A percentile compares a stretch with the other conserved stretches of the same genome.
Conservation (phyloP, 2,797 vertebrate species). For the Protosalanx chinensis region DNA sequence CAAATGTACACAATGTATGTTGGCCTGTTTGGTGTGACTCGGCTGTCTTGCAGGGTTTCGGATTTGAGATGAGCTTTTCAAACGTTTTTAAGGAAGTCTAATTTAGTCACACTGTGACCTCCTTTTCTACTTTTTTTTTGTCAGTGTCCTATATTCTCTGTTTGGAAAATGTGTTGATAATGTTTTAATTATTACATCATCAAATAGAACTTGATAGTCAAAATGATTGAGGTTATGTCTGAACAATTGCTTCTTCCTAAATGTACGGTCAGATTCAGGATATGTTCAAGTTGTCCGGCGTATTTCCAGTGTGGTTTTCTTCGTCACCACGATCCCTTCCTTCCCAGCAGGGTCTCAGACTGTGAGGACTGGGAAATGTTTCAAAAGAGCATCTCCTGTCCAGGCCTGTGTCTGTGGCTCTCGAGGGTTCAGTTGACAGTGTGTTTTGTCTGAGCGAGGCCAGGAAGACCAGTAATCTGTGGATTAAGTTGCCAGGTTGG, state of each 20-base stretch:
- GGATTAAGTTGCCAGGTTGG: constrained; percentile 44
- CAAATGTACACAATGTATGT: too few species aligned
- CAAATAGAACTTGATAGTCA: too few species aligned
- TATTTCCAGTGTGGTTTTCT: too few species aligned
- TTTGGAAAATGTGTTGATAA: not conserved
- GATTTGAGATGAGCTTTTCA: not conserved
- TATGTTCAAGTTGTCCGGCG: too few species aligned
- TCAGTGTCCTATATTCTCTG: not conserved
- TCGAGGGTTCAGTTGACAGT: constrained; percentile 10
- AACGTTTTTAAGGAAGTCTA: not conserved
- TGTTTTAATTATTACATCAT: not conserved
- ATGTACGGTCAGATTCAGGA: too few species aligned
- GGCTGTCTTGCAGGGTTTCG: not conserved
- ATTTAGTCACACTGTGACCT: not conserved
- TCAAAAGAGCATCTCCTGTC: not conserved
- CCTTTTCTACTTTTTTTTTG: not conserved
- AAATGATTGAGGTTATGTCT: too few species aligned
- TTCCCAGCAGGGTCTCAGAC: not conserved
- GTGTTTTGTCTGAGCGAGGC: constrained; percentile 32
- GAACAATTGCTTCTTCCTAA: too few species aligned
- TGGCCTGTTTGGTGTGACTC: too few species aligned
- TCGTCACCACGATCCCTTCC: too few species aligned
- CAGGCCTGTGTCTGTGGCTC: not conserved
- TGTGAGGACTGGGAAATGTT: not conserved
- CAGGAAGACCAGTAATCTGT: constrained; percentile 23